Base-by-base conservation (phyloP, 2,888 invertebrate genomes). In the Ditula angustiorana region DNA sequence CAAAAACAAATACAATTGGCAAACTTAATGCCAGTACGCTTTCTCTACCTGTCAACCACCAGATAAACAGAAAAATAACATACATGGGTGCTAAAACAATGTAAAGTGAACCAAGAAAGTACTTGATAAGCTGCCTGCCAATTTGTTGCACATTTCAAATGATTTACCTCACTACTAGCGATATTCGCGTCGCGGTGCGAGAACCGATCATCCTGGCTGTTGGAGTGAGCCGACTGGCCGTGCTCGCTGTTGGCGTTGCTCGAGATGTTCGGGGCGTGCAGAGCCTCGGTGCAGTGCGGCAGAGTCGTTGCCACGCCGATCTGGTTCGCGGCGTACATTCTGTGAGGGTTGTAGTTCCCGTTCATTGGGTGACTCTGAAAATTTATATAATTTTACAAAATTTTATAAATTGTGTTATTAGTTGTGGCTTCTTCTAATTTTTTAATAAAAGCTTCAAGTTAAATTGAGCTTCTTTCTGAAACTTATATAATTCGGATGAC, bases 241-340 rank as follows among this genome's bases (percentile, higher is more conserved):
- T 72, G 80, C 1, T 87, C 88, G 10, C 77, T 78, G 33, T 87
- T 86, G 2, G 76, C 76, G 28, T 79, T 76, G 33, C 70, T 72
- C 0, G 79, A 30, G 61, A 80, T 68, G 46, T 76, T 78, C 44
- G 80, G 83, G 16, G 71, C 71, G 65, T 83, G 82, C 55, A 82
- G 37, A 8, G 76, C 70, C 24, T 90, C 90, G 1, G 84, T 69
- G 0, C 85, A 74, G 49, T 93, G 93, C 0, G 89, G 90, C 64
- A 93, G 70, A 0, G 93, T 93, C 0, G 93, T 93, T 5, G 93
- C 93, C 0, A 93, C 93, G 1, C 93, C 93, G 56, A 93, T 88
- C 71, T 92, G 93, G 68, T 93, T 93, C 1, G 93, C 87, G 0
- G 88, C 89, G 67, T 86, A 92, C 84, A 90, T 87, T 13, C 92